A percentile compares a stretch with the other conserved stretches of the same genome.
Evolutionary conservation across 2,888 invertebrate genomes (phyloP).

Genomic region (Syrista parreyssii): DNA sequence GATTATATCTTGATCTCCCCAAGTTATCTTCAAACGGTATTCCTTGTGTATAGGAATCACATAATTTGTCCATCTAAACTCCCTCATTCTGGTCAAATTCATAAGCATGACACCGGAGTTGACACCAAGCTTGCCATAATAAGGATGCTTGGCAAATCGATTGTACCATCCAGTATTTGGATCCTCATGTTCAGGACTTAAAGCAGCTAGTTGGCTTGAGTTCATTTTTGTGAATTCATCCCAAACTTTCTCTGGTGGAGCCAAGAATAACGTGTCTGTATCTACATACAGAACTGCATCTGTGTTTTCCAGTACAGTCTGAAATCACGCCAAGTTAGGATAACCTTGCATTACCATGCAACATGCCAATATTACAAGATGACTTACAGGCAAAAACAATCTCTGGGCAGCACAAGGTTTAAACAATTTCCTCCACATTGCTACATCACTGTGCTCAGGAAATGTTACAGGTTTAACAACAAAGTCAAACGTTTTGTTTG

Average conservation of each 20-base stretch:
- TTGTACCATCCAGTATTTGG: slow-evolving; percentile 96
- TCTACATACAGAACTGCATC: slow-evolving; percentile 93
- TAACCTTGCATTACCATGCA: not conserved
- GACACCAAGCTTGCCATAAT: slow-evolving; percentile 88
- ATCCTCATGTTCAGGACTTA: slow-evolving; percentile 92
- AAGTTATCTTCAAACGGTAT: slow-evolving; percentile 88
- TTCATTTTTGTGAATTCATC: slow-evolving; percentile 85
- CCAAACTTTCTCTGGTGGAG: slow-evolving; percentile 87
- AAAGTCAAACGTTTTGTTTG: slow-evolving; percentile 77
- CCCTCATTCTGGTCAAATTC: slow-evolving; percentile 92
- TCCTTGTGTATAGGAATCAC: slow-evolving; percentile 86
- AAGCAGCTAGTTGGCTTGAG: slow-evolving; percentile 85
- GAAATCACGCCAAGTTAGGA: slow-evolving; percentile 53
- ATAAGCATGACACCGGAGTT: slow-evolving; percentile 98
- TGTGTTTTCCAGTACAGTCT: slow-evolving; percentile 81
- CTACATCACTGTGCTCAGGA: slow-evolving; percentile 75
- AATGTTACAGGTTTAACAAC: slow-evolving; percentile 82
- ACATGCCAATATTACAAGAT: not conserved
- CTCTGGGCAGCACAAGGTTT: slow-evolving; percentile 95
- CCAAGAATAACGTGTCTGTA: slow-evolving; percentile 89
- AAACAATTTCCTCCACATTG: slow-evolving; percentile 89
- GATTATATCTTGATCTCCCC: slow-evolving; percentile 98
- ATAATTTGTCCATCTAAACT: slow-evolving; percentile 86
- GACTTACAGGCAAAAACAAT: slow-evolving; percentile 89
- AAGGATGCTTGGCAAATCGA: slow-evolving; percentile 94